Evolutionary conservation across 2,888 invertebrate genomes (phyloP).

Genomic region (Aphodius sticticus): DNA sequence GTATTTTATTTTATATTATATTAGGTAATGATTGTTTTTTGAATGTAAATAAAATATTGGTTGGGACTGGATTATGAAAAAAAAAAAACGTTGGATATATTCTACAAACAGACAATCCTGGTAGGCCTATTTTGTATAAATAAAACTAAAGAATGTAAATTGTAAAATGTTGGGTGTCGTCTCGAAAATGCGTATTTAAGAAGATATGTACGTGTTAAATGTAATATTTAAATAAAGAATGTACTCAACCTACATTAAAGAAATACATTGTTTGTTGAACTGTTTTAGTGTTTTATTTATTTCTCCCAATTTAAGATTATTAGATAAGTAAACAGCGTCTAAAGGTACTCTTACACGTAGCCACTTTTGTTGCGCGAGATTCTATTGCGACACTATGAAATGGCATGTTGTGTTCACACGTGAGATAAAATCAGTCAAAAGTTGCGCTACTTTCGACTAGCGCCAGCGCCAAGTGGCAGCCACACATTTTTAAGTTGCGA

Average conservation of each 20-base stretch:
- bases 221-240: conserved; percentile 33
- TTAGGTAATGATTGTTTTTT: too few relatives aligned
- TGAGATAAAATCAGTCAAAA: too few relatives aligned
- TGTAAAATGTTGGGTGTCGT: conserved; percentile 31
- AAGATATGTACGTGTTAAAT: conserved; percentile 44
- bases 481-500: too few relatives aligned
- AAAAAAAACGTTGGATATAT: neutral
- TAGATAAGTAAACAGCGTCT: neutral
- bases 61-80: neutral
- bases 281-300: conserved; percentile 6
- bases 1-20: too few relatives aligned
- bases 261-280: conserved; percentile 31
- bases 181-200: conserved; percentile 12
- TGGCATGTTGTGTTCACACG: too few relatives aligned
- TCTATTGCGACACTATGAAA: too few relatives aligned
- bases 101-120: conserved; percentile 56
- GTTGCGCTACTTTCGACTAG: too few relatives aligned
- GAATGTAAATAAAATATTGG: too few relatives aligned
- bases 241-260: conserved; percentile 23
- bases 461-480: too few relatives aligned
- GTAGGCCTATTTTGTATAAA: conserved; percentile 58
- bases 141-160: conserved; percentile 26
- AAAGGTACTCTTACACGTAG: too few relatives aligned
- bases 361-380: too few relatives aligned
- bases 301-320: neutral